Evolutionary conservation across 1,140 invertebrate genomes (phyloP), one percentile per base, ranked within the genome.

Genomic region (Heliothis virescens): DNA sequence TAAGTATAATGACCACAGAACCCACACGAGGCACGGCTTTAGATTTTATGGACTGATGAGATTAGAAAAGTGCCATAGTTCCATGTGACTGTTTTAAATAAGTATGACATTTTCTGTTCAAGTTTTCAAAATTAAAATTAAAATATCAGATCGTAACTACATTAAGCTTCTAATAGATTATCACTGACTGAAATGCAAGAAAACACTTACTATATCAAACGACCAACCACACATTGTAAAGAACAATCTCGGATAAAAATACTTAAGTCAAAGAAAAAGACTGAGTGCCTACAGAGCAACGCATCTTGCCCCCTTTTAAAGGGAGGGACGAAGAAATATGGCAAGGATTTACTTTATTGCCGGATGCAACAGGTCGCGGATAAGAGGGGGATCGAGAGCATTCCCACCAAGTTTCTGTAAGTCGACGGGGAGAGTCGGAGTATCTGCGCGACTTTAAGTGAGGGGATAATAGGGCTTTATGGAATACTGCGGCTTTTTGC

Each of bases 291-390:
- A 71, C 16, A 71, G 76, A 74, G 16, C 55, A 63, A 55, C 21
- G 53, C 52, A 18, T 76, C 74, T 76, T 76, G 16, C 48, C 34
- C 69, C 41, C 65, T 79, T 79, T 79, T 71, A 69, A 59, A 65
- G 55, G 76, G 55, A 59, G 65, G 57, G 65, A 71, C 74, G 21
- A 65, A 65, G 85, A 62, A 71, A 53, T 67, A 74, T 79, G 29
- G 82, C 78, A n/a, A 48, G 85, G 92, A 91, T 93, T 91, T 89
- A 92, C 84, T 91, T 93, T 92, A 93, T 90, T 87, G 90, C 89
- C 87, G 88, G 85, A 91, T 86, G 91, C 92, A 93, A 93, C 92
- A 93, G 90, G 92, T 93, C 87, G 80, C 21, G 82, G 82, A 81
- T 82, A 83, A 81, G 48, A 80, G 60, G 65, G 81, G 48, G 81